phyloP scores from a whole-genome alignment of 1,140 invertebrate species.

The Drosophila obscura region DNA sequence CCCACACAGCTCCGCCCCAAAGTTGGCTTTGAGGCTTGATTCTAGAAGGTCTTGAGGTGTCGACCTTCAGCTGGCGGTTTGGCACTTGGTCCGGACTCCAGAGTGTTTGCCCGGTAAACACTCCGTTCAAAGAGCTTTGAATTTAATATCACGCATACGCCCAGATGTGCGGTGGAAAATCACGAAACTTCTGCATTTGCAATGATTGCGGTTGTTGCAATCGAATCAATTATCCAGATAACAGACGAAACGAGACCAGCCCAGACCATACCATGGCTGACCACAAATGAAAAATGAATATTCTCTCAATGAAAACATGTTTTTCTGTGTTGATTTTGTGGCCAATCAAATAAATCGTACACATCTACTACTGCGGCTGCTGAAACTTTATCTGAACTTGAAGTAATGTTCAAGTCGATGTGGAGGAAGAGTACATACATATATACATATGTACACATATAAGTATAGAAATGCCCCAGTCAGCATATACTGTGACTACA shows the following conservation, averaged over 20 bases:
- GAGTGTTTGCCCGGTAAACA: conserved; percentile 36
- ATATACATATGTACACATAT: too few species aligned
- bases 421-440: background rate
- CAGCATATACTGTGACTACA: conserved; percentile 31
- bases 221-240: conserved; percentile 54
- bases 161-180: conserved; percentile 8
- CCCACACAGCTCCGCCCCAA: conserved; percentile 13
- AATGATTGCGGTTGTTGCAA: conserved; percentile 15
- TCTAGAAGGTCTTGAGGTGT: conserved; percentile 22
- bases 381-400: too few species aligned
- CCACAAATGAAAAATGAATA: conserved; percentile 45
- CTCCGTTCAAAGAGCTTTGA: conserved; percentile 35
- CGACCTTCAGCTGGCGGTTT: background rate
- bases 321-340: conserved; percentile 30
- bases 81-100: background rate
- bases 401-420: conserved; percentile 10
- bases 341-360: conserved; percentile 24
- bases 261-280: conserved; percentile 27
- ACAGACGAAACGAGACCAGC: conserved; percentile 29
- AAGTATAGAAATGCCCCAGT: background rate
- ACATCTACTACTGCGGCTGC: conserved; percentile 8
- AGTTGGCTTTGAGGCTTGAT: conserved; percentile 19
- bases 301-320: conserved; percentile 12
- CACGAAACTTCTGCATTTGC: conserved; percentile 34
- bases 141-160: conserved; percentile 62